Conservation (phyloP, 2,888 invertebrate genomes). For the Sminthurinus aureus region DNA sequence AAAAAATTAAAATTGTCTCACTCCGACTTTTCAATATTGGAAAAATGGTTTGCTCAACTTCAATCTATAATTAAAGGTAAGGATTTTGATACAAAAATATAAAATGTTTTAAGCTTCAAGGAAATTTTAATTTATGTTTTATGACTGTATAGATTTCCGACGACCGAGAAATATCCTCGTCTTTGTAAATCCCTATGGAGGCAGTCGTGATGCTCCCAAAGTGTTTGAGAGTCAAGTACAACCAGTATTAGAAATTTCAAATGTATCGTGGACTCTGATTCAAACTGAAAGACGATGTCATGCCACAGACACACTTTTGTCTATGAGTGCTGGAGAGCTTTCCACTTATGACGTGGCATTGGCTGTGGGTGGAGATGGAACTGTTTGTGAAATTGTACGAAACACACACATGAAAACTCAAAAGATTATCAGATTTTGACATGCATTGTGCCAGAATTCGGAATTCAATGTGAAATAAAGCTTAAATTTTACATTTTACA, state of each 20-base stretch:
- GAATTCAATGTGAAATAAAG: too few species aligned
- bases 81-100: background rate
- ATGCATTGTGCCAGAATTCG: too few species aligned
- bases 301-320: constrained; percentile 74
- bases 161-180: constrained; percentile 77
- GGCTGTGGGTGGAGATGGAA: constrained; percentile 85
- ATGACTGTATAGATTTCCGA: too few species aligned
- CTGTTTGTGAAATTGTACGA: too few species aligned
- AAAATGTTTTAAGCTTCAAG: background rate
- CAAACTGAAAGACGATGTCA: constrained; percentile 80
- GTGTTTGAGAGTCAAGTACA: constrained; percentile 78
- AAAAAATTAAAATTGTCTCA: constrained; percentile 51
- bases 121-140: too few species aligned
- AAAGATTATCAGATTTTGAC: too few species aligned
- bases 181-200: constrained; percentile 86
- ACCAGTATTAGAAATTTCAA: constrained; percentile 71
- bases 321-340: constrained; percentile 63
- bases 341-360: constrained; percentile 71
- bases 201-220: constrained; percentile 75
- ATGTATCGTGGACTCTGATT: constrained; percentile 72
- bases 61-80: constrained; percentile 47
- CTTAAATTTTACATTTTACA: too few species aligned
- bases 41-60: constrained; percentile 51
- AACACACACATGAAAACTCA: constrained; percentile 65
- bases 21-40: constrained; percentile 50